Conservation (phyloP, 2,888 invertebrate species). For the Amblyteles armatorius region DNA sequence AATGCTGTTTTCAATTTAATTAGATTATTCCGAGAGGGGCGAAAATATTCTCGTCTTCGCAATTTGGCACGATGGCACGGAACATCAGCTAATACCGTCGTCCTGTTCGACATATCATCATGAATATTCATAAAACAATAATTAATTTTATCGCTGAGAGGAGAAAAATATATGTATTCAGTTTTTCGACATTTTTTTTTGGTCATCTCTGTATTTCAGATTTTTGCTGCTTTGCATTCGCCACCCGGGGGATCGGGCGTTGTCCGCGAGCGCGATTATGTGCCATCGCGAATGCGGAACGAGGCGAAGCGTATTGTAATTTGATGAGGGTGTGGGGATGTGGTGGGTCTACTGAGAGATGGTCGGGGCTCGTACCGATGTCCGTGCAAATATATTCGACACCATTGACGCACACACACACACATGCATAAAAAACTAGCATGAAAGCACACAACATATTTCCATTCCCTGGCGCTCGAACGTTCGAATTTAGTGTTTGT, state of each 20-base stretch:
- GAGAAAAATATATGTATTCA: background rate
- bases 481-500: conserved; percentile 19
- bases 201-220: conserved; percentile 6
- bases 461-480: conserved; percentile 33
- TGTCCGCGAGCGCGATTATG: conserved; percentile 50
- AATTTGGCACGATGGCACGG: background rate
- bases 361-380: background rate
- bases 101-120: background rate
- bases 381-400: conserved; percentile 29
- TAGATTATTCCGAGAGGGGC: background rate
- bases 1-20: background rate
- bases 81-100: background rate
- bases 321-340: conserved; percentile 44
- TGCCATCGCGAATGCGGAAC: conserved; percentile 55
- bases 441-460: conserved; percentile 32
- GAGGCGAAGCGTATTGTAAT: conserved; percentile 60
- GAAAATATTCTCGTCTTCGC: background rate
- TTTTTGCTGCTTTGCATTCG: conserved; percentile 5
- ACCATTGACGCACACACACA: background rate
- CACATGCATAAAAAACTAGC: background rate
- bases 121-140: background rate
- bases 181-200: background rate
- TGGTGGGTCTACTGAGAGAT: conserved; percentile 49
- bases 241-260: conserved; percentile 21
- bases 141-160: background rate